Evolutionary conservation across 1,140 invertebrate species (phyloP).

Genomic region (Papilio helenus): DNA sequence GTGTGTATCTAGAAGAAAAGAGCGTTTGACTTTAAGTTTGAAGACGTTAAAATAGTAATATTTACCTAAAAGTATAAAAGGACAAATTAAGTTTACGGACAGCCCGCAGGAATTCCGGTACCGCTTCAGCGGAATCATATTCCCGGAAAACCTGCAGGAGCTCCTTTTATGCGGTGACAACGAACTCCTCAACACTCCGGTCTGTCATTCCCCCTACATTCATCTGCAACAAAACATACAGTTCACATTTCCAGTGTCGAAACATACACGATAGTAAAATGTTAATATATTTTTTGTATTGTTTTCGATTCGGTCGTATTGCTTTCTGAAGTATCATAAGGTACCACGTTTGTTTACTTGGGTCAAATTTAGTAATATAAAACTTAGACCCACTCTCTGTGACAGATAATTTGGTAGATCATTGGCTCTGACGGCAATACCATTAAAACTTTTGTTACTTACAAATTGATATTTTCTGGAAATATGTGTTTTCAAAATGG

Average conservation of each 20-base stretch:
- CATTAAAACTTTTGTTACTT: too few species aligned
- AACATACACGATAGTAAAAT: background rate
- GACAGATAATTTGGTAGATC: too few species aligned
- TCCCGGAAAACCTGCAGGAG: background rate
- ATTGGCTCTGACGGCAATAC: too few species aligned
- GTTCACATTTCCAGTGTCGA: background rate
- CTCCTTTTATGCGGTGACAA: background rate
- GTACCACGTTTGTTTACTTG: too few species aligned
- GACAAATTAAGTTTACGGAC: background rate
- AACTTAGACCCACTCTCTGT: too few species aligned
- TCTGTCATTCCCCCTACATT: background rate
- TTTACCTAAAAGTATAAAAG: constrained; percentile 10
- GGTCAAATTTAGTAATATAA: too few species aligned
- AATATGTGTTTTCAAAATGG: background rate
- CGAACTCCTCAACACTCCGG: background rate
- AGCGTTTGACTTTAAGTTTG: background rate
- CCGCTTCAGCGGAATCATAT: background rate
- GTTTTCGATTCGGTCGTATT: too few species aligned
- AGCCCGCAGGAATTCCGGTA: background rate
- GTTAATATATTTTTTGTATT: too few species aligned
- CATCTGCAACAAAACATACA: background rate
- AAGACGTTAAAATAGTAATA: background rate
- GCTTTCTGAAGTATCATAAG: too few species aligned
- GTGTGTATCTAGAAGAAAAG: background rate
- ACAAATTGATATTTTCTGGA: too few species aligned